A percentile compares a stretch with the other conserved stretches of the same genome.
phyloP scores from a whole-genome alignment of 1,140 invertebrate genomes.

The Dysdera silvatica region DNA sequence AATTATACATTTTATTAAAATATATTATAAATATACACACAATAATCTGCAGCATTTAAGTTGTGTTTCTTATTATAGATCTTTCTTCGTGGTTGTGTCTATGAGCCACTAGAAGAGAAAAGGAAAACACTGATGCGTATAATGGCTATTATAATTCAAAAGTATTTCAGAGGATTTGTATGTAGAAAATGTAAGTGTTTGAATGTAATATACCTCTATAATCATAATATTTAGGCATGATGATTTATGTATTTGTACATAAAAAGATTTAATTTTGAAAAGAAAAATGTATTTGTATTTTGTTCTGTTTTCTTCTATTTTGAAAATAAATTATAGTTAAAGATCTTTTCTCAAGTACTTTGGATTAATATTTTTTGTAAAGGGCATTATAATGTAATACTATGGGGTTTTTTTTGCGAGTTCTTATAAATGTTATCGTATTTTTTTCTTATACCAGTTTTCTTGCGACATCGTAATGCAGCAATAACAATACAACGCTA shows the following conservation, averaged over 20 bases:
- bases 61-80: conserved; percentile 45
- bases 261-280: too few species aligned
- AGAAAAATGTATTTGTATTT: too few species aligned
- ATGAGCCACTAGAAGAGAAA: conserved; percentile 77
- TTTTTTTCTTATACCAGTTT: conserved; percentile 49
- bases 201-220: background rate
- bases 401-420: conserved; percentile 1
- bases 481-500: conserved; percentile 73
- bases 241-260: too few species aligned
- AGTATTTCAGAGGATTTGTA: conserved; percentile 58
- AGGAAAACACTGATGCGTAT: conserved; percentile 58
- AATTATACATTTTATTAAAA: too few species aligned
- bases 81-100: conserved; percentile 72
- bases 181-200: conserved; percentile 52
- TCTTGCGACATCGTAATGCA: conserved; percentile 58
- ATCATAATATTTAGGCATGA: too few species aligned
- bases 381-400: too few species aligned
- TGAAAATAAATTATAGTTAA: too few species aligned
- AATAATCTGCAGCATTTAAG: too few species aligned
- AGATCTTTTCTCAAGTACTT: too few species aligned
- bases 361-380: too few species aligned
- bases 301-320: too few species aligned
- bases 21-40: too few species aligned
- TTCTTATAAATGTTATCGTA: conserved; percentile 7
- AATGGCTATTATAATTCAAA: conserved; percentile 72